phyloP scores from a whole-genome alignment of 1,140 invertebrate species.

The Cyphomyrmex costatus region DNA sequence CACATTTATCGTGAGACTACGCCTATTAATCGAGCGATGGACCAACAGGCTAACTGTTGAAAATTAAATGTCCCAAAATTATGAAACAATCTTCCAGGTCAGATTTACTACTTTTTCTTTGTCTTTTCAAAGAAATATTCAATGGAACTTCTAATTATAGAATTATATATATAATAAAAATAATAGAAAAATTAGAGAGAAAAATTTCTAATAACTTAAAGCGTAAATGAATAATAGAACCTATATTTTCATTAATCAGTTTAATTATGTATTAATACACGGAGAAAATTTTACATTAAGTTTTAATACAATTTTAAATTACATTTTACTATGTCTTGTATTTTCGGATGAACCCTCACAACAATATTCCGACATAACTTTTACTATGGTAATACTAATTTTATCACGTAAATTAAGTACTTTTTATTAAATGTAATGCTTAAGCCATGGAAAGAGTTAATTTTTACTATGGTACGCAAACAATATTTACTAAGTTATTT shows the following conservation, averaged over 20 bases:
- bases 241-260: not conserved
- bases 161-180: not conserved
- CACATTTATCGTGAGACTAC: slow-evolving; percentile 73
- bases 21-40: slow-evolving; percentile 38
- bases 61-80: slow-evolving; percentile 7
- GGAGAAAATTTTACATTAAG: no score
- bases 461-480: no score
- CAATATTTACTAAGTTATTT: no score
- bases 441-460: no score
- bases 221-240: not conserved
- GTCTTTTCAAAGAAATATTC: not conserved
- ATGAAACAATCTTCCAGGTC: not conserved
- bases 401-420: no score
- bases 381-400: no score
- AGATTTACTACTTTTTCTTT: not conserved
- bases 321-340: no score
- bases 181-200: not conserved
- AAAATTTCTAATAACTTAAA: no score
- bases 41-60: slow-evolving; percentile 55
- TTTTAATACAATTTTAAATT: no score
- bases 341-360: no score
- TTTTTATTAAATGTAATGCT: no score
- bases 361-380: no score
- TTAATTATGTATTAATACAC: not conserved
- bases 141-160: not conserved